Conservation (phyloP, 2,797 vertebrate species). For the Oryzias sinensis region DNA sequence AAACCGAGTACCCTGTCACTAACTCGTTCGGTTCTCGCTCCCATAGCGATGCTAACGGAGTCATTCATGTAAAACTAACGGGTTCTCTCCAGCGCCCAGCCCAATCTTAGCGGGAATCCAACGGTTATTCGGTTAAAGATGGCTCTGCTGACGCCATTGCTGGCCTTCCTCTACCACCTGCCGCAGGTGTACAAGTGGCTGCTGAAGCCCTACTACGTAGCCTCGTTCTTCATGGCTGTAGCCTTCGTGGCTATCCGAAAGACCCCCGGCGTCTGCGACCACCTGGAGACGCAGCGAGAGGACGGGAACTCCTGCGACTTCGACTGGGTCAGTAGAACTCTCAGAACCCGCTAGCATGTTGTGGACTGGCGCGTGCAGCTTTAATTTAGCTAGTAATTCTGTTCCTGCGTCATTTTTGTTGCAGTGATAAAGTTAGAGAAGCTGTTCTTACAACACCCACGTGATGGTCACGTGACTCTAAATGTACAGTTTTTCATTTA, state of each 20-base stretch:
- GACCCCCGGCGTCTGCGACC: constrained; percentile 86
- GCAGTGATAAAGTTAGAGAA: no score
- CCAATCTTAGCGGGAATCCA: neutral
- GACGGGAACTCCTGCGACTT: constrained; percentile 97
- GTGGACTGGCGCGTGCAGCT: no score
- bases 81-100: neutral
- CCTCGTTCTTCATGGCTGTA: constrained; percentile 85
- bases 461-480: no score
- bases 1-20: neutral
- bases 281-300: constrained; percentile 87
- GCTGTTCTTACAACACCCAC: no score
- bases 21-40: neutral
- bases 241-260: constrained; percentile 90
- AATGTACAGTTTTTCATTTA: no score
- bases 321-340: constrained; percentile 85
- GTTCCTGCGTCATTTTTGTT: no score
- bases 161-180: constrained; percentile 87
- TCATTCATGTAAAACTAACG: constrained; percentile 15
- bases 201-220: constrained; percentile 87
- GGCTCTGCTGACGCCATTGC: constrained; percentile 86
- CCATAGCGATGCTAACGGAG: neutral
- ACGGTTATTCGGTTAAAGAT: constrained; percentile 50
- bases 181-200: constrained; percentile 92
- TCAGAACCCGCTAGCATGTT: neutral
- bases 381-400: no score